Base-by-base conservation (phyloP, 2,888 invertebrate genomes). In the Amphipoea oculea region DNA sequence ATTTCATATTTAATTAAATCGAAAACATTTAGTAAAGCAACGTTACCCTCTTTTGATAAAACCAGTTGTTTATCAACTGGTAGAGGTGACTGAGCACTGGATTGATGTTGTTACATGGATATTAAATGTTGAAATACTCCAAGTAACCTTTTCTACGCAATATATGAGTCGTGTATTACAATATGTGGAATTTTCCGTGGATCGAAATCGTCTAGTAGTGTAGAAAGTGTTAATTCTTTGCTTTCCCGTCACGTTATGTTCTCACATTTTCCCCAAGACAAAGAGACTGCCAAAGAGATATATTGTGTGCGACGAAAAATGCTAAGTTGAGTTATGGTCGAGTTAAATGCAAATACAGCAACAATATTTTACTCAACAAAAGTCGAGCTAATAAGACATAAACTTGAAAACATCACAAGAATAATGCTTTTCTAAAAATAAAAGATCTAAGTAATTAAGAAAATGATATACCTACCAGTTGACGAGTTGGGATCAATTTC, bases 251-350 rank as follows among this genome's bases (percentile, higher is more conserved):
- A 90, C 91, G 88, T 89, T 82, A 83, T 63, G 79, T 88, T 93
- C 91, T 90, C 89, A 92, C 88, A 91, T 92, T 91, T 91, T 92
- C 91, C 86, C 91, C 78, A 77, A 90, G 88, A 91, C 90, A 92
- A 92, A 90, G 89, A 70, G 12, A 65, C 71, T 66, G 77, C 75
- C 68, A 66, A 72, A 88, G 69, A 71, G 66, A 78, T 70, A 76
- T 76, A 79, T 74, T 80, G 69, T 66, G 77, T 65, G 74, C 73
- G 57, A 70, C 76, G 70, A 75, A 75, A 88, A 86, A 77, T 72
- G 60, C 73, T 62, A 73, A 84, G 29, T n/a, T 73, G 45, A 75
- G 12, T 54, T 67, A 69, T 74, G 14, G 6, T 9, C 12, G 9
- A 65, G 9, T 54, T 29, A 73, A 65, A 78, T 69, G 72, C 66